These are phyloP conservation scores for Psammodynastes pulverulentus DNA, from an alignment of 2,113 vertebrate species.

Conservation along the genomic window DNA sequence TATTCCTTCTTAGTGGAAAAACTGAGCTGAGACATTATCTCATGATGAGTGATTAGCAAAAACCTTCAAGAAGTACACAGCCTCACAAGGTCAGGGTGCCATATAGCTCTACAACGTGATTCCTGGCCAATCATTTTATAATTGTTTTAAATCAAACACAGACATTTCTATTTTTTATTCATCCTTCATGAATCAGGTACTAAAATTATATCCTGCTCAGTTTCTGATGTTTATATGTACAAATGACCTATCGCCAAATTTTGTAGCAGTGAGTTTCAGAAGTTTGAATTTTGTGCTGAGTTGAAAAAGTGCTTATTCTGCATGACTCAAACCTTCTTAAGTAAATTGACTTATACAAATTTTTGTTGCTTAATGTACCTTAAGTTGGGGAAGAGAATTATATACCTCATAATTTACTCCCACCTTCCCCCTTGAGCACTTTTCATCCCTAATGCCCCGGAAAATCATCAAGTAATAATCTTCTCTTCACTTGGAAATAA, in stretches of 20 bases:
- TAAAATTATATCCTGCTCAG: background rate
- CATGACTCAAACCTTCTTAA: no score
- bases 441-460: background rate
- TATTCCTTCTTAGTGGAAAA: background rate
- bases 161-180: background rate
- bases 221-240: background rate
- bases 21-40: conserved; percentile 9
- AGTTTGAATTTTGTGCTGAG: background rate
- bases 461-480: background rate
- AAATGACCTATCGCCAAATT: background rate
- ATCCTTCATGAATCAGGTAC: background rate
- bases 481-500: background rate
- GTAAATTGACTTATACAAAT: background rate
- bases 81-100: background rate
- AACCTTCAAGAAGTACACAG: background rate
- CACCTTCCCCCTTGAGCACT: background rate
- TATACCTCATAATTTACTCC: background rate
- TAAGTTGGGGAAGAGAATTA: background rate
- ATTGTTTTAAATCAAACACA: background rate
- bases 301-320: background rate
- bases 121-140: background rate
- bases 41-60: background rate
- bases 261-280: background rate
- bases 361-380: background rate
- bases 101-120: background rate